Base-by-base conservation (phyloP, 2,888 invertebrate species). In the Lamellibrachia satsuma region DNA sequence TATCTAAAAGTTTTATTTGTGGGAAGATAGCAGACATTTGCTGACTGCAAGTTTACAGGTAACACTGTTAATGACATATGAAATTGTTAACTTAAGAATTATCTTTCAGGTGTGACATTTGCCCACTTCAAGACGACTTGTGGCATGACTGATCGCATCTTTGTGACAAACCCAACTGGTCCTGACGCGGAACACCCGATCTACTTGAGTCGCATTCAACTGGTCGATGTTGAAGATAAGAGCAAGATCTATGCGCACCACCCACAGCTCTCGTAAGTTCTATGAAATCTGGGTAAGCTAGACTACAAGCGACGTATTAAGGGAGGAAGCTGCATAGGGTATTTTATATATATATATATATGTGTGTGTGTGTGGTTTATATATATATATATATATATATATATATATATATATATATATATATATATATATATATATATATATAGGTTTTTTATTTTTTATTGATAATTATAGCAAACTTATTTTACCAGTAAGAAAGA, bases 241-340 rank as follows among this genome's bases (percentile, higher is more conserved):
- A 94, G 95, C 92, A 95, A 94, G 75, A 93, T 96, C 6, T 94
- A 94, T 92, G 94, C 94, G 75, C 95, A 95, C 60, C 93, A 95
- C 52, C 95, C 96, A 22, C 95, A 95, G 93, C 92, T 95, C 3
- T 94, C 93, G 96, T 96, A 94, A 91, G 94, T 93, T n/a, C 39
- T 52, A n/a, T 75, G 39, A 39, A 39, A 39, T 39, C 39, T 39
- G 39, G 39, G 39, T 39, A 39, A 39, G 39, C 39, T 39, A 39
- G 0, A 39, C 39, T 39, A 39, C 39, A 39, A 39, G 39, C 1
- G 39, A 39, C 39, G 39, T 39, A 39, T 39, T 39, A 39, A 39
- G 39, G 39, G 39, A 39, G 39, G 39, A 0, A 39, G 39, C 39
- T 39, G 39, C 39, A 39, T 39, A 39, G 39, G 39, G 39, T 39